Evolutionary conservation across 2,888 invertebrate genomes (phyloP).

Genomic region (Cinara cedri): DNA sequence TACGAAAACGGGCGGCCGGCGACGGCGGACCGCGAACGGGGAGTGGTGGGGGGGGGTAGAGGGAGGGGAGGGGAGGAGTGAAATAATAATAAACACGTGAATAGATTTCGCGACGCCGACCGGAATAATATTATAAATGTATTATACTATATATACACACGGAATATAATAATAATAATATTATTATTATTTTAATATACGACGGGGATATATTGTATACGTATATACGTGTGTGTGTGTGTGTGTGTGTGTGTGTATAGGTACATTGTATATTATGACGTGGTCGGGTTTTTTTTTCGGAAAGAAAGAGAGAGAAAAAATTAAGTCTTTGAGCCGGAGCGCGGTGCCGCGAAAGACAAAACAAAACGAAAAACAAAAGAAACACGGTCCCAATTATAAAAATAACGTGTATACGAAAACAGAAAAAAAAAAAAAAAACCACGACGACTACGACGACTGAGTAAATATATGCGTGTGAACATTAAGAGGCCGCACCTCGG

Average conservation of each 20-base stretch:
- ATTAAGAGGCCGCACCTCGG: slow-evolving; percentile 52
- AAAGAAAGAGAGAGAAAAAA: neutral
- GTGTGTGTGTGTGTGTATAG: too few relatives aligned
- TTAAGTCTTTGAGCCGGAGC: slow-evolving; percentile 1
- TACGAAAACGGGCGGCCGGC: slow-evolving; percentile 1
- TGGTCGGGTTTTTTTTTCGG: neutral
- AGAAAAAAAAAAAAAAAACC: neutral
- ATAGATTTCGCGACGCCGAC: slow-evolving; percentile 48
- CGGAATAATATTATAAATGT: neutral
- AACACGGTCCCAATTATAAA: slow-evolving; percentile 50
- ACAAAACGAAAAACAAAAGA: slow-evolving; percentile 39
- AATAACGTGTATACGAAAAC: slow-evolving; percentile 30
- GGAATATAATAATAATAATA: too few relatives aligned
- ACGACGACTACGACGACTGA: slow-evolving; percentile 4
- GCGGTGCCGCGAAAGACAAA: slow-evolving; percentile 9
- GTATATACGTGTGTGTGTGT: too few relatives aligned
- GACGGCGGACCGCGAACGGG: too few relatives aligned
- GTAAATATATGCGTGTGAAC: slow-evolving; percentile 57
- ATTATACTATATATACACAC: too few relatives aligned
- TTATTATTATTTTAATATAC: too few relatives aligned
- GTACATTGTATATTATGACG: slow-evolving; percentile 2
- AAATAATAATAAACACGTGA: slow-evolving; percentile 33
- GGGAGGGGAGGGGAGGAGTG: too few relatives aligned
- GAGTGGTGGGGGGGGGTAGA: too few relatives aligned
- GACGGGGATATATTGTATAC: too few relatives aligned